These are phyloP conservation scores for Acanthaster planci DNA, from an alignment of 35 echinoderm and acorn worm genomes.

Conservation along the genomic window DNA sequence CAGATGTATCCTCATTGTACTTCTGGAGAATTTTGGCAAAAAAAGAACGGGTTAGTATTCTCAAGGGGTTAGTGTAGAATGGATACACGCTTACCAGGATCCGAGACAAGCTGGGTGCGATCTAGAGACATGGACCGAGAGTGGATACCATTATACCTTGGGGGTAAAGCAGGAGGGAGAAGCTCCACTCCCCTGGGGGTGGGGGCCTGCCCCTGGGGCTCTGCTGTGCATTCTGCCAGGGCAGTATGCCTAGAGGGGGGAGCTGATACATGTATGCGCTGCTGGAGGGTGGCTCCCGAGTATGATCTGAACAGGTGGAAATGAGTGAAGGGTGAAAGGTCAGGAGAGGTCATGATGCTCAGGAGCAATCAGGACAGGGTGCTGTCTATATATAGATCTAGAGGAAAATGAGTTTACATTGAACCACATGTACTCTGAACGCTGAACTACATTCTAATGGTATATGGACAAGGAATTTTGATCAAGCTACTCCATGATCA, in stretches of 20 bases:
- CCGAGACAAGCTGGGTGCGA: constrained; percentile 32
- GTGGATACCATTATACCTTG: constrained; percentile 44
- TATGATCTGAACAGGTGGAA: constrained; percentile 24
- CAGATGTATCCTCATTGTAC: too few species aligned
- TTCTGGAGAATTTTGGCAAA: too few species aligned
- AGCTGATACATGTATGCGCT: neutral
- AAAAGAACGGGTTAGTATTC: neutral
- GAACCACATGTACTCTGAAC: too few species aligned
- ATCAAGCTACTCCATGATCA: too few species aligned
- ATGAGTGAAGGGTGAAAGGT: constrained; percentile 23
- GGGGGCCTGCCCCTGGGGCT: constrained; percentile 18
- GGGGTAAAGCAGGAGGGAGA: constrained; percentile 48
- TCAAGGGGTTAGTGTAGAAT: constrained; percentile 16
- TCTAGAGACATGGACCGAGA: constrained; percentile 58
- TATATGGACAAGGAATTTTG: too few species aligned
- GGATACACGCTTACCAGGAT: constrained; percentile 8
- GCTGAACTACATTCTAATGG: too few species aligned
- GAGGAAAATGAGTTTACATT: too few species aligned
- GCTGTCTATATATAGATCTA: too few species aligned
- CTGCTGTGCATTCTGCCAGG: neutral
- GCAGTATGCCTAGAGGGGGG: constrained; percentile 17
- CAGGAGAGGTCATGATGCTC: neutral
- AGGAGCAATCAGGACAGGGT: neutral
- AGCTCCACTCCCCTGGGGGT: constrained; percentile 29
- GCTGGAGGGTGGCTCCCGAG: constrained; percentile 1